Conservation (phyloP, 2,888 invertebrate genomes). For the Apocheima hispidaria region DNA sequence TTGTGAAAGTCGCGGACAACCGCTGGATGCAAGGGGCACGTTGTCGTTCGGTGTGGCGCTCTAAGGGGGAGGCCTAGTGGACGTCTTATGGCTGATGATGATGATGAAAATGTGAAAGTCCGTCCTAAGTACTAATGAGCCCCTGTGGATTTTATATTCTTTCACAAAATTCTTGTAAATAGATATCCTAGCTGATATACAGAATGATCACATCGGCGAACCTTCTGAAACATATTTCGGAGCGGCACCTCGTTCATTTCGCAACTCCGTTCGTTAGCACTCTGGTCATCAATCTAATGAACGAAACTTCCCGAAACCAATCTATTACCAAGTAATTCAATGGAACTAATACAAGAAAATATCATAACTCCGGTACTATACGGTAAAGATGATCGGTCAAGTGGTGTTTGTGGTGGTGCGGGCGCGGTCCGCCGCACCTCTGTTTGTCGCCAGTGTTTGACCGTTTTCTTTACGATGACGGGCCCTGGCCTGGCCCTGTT, state of each 20-base stretch:
- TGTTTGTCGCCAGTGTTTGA: constrained; percentile 77
- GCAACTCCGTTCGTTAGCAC: constrained; percentile 2
- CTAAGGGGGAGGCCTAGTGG: too few species aligned
- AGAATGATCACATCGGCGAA: neutral
- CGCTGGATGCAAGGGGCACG: too few species aligned
- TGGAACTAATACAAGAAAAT: constrained; percentile 32
- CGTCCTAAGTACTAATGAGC: too few species aligned
- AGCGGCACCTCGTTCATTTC: constrained; percentile 5
- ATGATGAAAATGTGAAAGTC: neutral
- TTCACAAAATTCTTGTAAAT: neutral
- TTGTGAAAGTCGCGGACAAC: too few species aligned
- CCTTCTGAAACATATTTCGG: neutral
- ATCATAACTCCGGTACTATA: constrained; percentile 42
- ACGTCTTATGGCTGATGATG: too few species aligned
- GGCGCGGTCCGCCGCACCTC: constrained; percentile 73
- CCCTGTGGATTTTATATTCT: neutral
- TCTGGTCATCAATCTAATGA: constrained; percentile 22
- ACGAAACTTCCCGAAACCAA: constrained; percentile 25
- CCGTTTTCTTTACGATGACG: constrained; percentile 76
- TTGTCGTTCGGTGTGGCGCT: too few species aligned
- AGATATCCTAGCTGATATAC: neutral
- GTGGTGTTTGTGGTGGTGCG: constrained; percentile 67
- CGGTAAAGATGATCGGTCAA: constrained; percentile 76
- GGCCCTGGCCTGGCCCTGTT: constrained; percentile 50
- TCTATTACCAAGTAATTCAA: constrained; percentile 25